Conservation (phyloP, 1,140 invertebrate species). For the Anoplolepis gracilipes region DNA sequence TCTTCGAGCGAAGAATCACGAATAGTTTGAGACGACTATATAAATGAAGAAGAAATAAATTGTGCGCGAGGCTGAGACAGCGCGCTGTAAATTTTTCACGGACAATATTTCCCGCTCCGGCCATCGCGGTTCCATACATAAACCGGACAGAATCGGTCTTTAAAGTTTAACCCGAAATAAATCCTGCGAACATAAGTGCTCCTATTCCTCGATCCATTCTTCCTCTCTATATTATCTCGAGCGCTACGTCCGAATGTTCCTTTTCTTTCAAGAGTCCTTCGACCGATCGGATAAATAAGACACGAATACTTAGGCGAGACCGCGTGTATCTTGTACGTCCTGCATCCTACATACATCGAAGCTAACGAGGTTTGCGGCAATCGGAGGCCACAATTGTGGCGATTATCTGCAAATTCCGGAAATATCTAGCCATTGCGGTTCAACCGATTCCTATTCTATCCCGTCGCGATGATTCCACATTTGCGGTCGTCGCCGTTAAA, state of each 20-base stretch:
- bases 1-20: background rate
- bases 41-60: conserved; percentile 49
- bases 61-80: background rate
- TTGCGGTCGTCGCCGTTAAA: background rate
- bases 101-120: conserved; percentile 56
- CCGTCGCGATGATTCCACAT: conserved; percentile 45
- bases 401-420: conserved; percentile 60
- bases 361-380: conserved; percentile 25
- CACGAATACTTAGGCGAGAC: conserved; percentile 42
- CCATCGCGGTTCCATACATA: conserved; percentile 43
- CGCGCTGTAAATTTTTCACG: conserved; percentile 55
- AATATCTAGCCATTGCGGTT: conserved; percentile 29
- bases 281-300: conserved; percentile 3
- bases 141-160: conserved; percentile 59
- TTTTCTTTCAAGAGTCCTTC: no score
- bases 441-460: conserved; percentile 25
- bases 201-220: conserved; percentile 39
- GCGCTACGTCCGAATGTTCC: background rate
- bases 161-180: conserved; percentile 57
- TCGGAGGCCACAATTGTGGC: conserved; percentile 48
- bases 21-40: conserved; percentile 12
- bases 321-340: background rate
- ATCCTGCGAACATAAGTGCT: conserved; percentile 44
- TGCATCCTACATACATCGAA: background rate
- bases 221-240: background rate